Conservation (phyloP, 2,113 vertebrate species). For the Mesoclemmys tuberculata region DNA sequence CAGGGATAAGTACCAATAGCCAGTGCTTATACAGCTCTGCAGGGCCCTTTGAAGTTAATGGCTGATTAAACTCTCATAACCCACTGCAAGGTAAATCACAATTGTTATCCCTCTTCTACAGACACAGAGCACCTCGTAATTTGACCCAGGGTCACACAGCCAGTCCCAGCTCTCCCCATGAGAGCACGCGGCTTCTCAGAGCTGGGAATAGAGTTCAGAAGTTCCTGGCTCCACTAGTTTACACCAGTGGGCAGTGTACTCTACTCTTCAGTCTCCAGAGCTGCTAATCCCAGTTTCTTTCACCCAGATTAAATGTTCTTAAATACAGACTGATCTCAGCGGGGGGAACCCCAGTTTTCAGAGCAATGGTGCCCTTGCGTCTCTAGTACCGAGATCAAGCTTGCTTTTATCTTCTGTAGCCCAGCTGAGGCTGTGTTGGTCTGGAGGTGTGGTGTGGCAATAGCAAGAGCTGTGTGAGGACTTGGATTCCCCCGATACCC, state of each 20-base stretch:
- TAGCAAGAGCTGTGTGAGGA: background rate
- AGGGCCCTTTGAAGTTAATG: background rate
- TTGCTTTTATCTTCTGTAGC: background rate
- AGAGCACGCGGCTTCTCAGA: background rate
- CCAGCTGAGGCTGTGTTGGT: background rate
- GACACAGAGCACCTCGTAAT: background rate
- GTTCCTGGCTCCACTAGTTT: background rate
- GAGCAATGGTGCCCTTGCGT: background rate
- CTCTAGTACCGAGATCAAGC: background rate
- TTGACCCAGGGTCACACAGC: background rate
- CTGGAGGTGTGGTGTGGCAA: background rate
- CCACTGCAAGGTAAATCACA: conserved; percentile 36
- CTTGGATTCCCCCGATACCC: background rate
- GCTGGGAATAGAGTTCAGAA: background rate
- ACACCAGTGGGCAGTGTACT: background rate
- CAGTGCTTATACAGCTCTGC: background rate
- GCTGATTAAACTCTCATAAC: background rate
- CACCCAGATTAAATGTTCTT: background rate
- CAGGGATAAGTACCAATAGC: background rate
- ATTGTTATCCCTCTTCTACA: conserved; percentile 14
- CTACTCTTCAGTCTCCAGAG: background rate
- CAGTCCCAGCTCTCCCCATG: background rate
- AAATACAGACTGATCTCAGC: background rate
- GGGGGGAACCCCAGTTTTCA: background rate
- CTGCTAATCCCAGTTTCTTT: background rate